phyloP scores from a whole-genome alignment of 2,888 invertebrate genomes.

The Andricus quercusramuli region DNA sequence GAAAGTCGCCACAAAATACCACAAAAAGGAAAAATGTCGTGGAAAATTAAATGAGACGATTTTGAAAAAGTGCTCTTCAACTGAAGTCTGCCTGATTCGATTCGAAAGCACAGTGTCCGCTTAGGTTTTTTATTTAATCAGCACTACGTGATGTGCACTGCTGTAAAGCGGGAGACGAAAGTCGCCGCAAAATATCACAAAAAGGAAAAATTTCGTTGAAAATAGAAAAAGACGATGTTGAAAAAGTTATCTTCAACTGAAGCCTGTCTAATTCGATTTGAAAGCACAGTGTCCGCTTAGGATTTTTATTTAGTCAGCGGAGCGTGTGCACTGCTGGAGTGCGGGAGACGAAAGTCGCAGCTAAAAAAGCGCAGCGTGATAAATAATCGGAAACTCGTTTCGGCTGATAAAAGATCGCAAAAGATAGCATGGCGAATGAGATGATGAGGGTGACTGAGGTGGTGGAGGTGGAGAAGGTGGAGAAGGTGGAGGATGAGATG shows the following conservation, averaged over 20 bases:
- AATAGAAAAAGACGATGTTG: too few relatives aligned
- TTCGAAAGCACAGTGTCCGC: too few relatives aligned
- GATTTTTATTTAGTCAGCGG: slow-evolving; percentile 40
- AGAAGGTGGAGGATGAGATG: slow-evolving; percentile 44
- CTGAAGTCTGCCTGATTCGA: too few relatives aligned
- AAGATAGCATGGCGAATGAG: slow-evolving; percentile 45
- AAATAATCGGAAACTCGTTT: slow-evolving; percentile 56
- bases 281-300: slow-evolving; percentile 30
- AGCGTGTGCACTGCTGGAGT: slow-evolving; percentile 1
- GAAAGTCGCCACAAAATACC: too few relatives aligned
- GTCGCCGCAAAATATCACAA: too few relatives aligned
- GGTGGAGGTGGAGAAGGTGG: slow-evolving; percentile 28
- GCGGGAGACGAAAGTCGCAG: background rate
- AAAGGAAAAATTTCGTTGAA: too few relatives aligned
- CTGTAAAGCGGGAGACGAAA: too few relatives aligned
- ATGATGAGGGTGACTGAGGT: slow-evolving; percentile 33
- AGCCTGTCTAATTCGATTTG: slow-evolving; percentile 50
- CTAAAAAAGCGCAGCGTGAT: slow-evolving; percentile 46
- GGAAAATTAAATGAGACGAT: too few relatives aligned
- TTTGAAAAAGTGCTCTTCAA: too few relatives aligned
- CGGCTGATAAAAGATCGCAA: slow-evolving; percentile 52
- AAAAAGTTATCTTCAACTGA: slow-evolving; percentile 36
- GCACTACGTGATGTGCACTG: too few relatives aligned
- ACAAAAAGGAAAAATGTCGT: too few relatives aligned
- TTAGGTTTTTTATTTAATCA: too few relatives aligned